Evolutionary conservation across 2,888 invertebrate genomes (phyloP), one percentile per base, ranked within the genome.

Genomic region (Margaritifera margaritifera): DNA sequence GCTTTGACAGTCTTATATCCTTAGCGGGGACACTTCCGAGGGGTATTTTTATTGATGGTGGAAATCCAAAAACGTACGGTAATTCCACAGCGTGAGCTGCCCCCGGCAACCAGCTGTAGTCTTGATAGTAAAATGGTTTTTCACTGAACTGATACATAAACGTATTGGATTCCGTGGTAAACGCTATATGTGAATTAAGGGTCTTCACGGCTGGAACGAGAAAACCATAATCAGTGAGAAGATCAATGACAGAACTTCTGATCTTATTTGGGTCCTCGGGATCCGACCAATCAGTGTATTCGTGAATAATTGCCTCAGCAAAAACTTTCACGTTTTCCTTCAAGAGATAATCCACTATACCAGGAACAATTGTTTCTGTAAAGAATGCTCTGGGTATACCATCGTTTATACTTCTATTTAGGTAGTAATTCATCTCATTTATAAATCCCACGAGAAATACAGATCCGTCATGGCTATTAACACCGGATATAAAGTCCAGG

Each of bases 191-290:
- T 61, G 64, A 66, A 95, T 95, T 22, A 96, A 96, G 88, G 96
- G 97, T 59, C 27, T 59, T 60, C 0, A 66, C 27, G 1, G 51
- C 53, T 0, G 62, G 64, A 24, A 27, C 55, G 75, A 96, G 95
- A 91, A 98, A 98, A 91, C 95, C 96, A 89, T 96, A 96, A 91
- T 98, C 98, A n/a, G 96, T 97, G 0, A 96, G 95, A 8, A 96
- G 94, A 85, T 96, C 95, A 20, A 95, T 95, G 63, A 96, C 94
- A 93, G 95, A 94, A 90, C 95, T 95, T 90, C 96, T 95, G 89
- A 96, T 95, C 42, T 42, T 42, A 3, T 42, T 11, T 87, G 95
- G 91, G 86, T 94, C 95, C 24, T 94, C 20, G 8, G 62, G 64
- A 25, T 68, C 25, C 31, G 51, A n/a, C 60, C 68, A 67, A 25